Conservation (phyloP, 2,113 vertebrate species). For the Mugil cephalus region DNA sequence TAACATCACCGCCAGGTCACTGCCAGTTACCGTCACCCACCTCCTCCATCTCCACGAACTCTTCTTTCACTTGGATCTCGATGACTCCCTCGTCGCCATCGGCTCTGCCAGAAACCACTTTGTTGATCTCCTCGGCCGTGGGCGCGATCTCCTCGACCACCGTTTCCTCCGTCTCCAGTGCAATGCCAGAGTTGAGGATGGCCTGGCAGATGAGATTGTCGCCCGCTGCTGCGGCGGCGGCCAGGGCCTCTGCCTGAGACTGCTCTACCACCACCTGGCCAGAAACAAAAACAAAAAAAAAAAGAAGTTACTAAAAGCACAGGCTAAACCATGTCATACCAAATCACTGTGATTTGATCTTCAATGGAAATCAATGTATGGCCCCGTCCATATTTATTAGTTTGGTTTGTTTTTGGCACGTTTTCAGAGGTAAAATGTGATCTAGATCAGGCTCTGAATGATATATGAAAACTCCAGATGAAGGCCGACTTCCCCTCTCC, state of each 20-base stretch:
- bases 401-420: too few relatives aligned
- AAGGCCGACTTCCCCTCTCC: too few relatives aligned
- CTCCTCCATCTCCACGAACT: conserved; percentile 81
- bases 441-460: too few relatives aligned
- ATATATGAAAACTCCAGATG: too few relatives aligned
- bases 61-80: conserved; percentile 86
- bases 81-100: conserved; percentile 63
- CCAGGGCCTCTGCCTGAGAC: conserved; percentile 75
- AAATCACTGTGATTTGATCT: too few relatives aligned
- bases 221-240: conserved; percentile 77
- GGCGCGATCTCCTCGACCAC: conserved; percentile 69
- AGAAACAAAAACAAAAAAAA: too few relatives aligned
- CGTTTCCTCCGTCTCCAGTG: conserved; percentile 86
- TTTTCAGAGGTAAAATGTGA: too few relatives aligned
- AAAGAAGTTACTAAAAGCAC: neutral
- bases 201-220: conserved; percentile 94
- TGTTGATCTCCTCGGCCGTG: conserved; percentile 72
- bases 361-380: too few relatives aligned
- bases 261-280: conserved; percentile 78
- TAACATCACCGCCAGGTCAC: too few relatives aligned
- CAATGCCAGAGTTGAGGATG: conserved; percentile 94
- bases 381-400: too few relatives aligned
- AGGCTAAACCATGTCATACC: neutral
- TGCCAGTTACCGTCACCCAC: conserved; percentile 71
- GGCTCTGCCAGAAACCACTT: conserved; percentile 66